Percentiles rank a stretch among this genome's conserved stretches.
phyloP scores from a whole-genome alignment of 2,888 invertebrate genomes.

The Selenia dentaria region DNA sequence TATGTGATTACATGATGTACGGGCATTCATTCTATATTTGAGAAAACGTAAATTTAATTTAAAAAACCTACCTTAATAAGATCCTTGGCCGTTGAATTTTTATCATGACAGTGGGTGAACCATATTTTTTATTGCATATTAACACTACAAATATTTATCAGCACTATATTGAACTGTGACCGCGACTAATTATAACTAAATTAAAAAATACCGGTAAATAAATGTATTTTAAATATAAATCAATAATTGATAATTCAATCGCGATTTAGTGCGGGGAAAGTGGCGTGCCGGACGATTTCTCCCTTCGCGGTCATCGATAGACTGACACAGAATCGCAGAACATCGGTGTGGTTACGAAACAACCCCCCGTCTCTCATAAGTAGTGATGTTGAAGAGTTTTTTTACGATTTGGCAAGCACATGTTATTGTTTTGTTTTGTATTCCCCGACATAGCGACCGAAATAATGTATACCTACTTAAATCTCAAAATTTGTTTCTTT shows the following conservation, averaged over 20 bases:
- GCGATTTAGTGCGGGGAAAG: constrained; percentile 68
- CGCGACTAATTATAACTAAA: too few relatives aligned
- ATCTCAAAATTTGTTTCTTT: too few relatives aligned
- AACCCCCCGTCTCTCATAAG: constrained; percentile 38
- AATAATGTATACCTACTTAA: too few relatives aligned
- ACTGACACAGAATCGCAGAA: constrained; percentile 61
- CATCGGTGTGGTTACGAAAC: constrained; percentile 61
- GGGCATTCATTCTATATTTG: neutral
- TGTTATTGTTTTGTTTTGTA: too few relatives aligned
- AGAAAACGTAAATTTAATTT: too few relatives aligned
- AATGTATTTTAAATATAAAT: constrained; percentile 15
- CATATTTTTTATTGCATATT: neutral
- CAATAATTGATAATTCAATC: constrained; percentile 16
- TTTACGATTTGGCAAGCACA: too few relatives aligned
- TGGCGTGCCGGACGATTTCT: constrained; percentile 65
- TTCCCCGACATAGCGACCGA: too few relatives aligned
- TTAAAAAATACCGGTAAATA: too few relatives aligned
- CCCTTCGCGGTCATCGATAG: constrained; percentile 53
- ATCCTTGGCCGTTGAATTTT: constrained; percentile 16
- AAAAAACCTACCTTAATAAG: constrained; percentile 24
- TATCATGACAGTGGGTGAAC: constrained; percentile 15
- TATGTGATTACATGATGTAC: neutral
- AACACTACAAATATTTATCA: neutral
- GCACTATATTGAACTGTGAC: constrained; percentile 12
- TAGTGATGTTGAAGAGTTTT: constrained; percentile 47